Percentiles rank a stretch among this genome's conserved stretches.
Evolutionary conservation across 2,113 vertebrate species (phyloP).

Genomic region (Picathartes gymnocephalus): DNA sequence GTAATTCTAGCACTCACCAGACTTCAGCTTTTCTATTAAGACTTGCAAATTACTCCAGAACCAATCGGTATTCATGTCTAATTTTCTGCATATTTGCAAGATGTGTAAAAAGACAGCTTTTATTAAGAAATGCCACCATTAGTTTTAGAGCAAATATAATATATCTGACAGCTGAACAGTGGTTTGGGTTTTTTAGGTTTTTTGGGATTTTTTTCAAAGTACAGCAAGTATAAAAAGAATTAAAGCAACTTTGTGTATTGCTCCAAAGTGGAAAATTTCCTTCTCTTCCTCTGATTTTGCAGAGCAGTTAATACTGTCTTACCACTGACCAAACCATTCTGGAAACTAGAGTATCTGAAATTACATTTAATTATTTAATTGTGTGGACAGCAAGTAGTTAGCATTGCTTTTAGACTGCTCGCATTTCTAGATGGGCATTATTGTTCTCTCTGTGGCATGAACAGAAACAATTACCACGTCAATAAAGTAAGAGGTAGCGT

Average conservation of each 20-base stretch:
- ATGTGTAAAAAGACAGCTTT: background rate
- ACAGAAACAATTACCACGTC: conserved; percentile 84
- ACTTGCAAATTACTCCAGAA: background rate
- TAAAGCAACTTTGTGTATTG: background rate
- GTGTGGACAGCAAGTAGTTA: conserved; percentile 83
- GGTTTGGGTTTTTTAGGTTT: fast-evolving
- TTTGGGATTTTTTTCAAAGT: background rate
- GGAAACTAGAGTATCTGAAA: conserved; percentile 86
- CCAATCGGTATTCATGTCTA: background rate
- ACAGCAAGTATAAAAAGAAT: background rate
- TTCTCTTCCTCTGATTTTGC: background rate
- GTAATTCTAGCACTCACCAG: background rate
- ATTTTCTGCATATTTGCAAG: background rate
- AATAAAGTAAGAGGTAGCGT: conserved; percentile 76
- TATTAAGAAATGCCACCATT: background rate
- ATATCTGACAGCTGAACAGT: background rate
- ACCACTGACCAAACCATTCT: conserved; percentile 65
- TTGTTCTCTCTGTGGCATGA: conserved; percentile 73
- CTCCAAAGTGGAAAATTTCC: background rate
- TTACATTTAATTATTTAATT: conserved; percentile 96
- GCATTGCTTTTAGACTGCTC: conserved; percentile 81
- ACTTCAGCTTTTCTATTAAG: background rate
- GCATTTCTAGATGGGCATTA: conserved; percentile 84
- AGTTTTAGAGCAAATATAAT: background rate
- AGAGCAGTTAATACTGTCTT: conserved; percentile 52